Percentiles rank a stretch among this genome's conserved stretches.
phyloP scores from a whole-genome alignment of 1,140 invertebrate genomes.

The Metaphire vulgaris region DNA sequence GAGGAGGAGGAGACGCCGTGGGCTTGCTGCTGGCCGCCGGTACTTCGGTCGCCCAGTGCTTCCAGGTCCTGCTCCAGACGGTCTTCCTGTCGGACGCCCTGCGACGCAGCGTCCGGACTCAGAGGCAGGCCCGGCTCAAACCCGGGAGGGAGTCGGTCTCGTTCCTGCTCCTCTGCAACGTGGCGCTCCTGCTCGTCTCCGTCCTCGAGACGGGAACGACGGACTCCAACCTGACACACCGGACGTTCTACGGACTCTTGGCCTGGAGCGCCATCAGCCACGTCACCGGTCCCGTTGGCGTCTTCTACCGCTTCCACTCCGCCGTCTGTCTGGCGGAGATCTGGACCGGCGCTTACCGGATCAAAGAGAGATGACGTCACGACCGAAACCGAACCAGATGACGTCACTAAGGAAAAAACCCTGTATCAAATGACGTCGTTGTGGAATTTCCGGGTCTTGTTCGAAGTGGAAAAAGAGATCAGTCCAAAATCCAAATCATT shows the following conservation, averaged over 20 bases:
- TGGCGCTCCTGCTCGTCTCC: slow-evolving; percentile 70
- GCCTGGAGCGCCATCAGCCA: slow-evolving; percentile 97
- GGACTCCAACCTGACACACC: slow-evolving; percentile 51
- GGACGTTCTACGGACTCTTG: slow-evolving; percentile 82
- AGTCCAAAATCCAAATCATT: too few species aligned
- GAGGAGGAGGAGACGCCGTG: background rate
- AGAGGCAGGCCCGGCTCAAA: slow-evolving; percentile 54
- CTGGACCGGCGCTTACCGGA: too few species aligned
- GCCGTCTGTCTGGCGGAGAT: slow-evolving; percentile 95
- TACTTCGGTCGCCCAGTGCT: slow-evolving; percentile 63
- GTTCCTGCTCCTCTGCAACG: slow-evolving; percentile 71
- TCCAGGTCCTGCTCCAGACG: slow-evolving; percentile 68
- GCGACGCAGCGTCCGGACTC: slow-evolving; percentile 49
- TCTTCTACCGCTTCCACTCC: slow-evolving; percentile 93
- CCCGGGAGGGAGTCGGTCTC: slow-evolving; percentile 70
- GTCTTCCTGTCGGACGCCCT: slow-evolving; percentile 89
- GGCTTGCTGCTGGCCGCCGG: background rate
- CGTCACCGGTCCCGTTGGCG: slow-evolving; percentile 87
- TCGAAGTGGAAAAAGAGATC: too few species aligned
- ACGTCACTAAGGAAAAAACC: too few species aligned
- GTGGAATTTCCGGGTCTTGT: too few species aligned
- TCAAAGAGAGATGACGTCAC: too few species aligned
- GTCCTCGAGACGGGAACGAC: slow-evolving; percentile 81
- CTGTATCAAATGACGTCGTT: too few species aligned
- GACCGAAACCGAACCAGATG: too few species aligned